A percentile compares a stretch with the other conserved stretches of the same genome.
phyloP scores from a whole-genome alignment of 2,797 vertebrate species.

The Pangasius macronema region DNA sequence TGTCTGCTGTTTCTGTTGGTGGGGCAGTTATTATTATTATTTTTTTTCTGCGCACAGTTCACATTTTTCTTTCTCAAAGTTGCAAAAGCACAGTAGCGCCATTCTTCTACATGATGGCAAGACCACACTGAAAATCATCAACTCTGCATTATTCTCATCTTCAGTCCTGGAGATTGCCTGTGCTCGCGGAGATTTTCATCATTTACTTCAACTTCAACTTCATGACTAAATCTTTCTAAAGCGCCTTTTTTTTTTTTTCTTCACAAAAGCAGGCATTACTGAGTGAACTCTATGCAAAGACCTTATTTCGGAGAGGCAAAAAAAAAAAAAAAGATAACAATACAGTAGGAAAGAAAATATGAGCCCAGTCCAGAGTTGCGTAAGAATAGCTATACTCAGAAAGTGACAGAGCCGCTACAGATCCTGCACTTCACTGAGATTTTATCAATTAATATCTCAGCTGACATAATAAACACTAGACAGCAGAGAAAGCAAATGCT shows the following conservation, averaged over 20 bases:
- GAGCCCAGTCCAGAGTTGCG: not conserved
- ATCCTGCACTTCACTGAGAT: constrained; percentile 52
- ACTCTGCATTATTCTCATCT: constrained; percentile 54
- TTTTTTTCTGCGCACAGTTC: not conserved
- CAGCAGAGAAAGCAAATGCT: constrained; percentile 5
- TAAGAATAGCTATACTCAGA: not conserved
- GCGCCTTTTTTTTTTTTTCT: not conserved
- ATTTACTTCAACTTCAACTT: constrained; percentile 41
- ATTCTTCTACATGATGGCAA: constrained; percentile 31
- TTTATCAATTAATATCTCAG: constrained; percentile 58
- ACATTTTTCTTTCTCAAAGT: constrained; percentile 13
- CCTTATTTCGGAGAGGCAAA: not conserved
- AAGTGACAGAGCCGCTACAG: constrained; percentile 10
- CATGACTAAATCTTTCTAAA: not conserved
- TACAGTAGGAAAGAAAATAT: not conserved
- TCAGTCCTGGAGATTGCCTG: constrained; percentile 43
- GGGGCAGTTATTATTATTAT: not conserved
- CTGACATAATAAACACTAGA: constrained; percentile 56
- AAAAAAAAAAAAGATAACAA: not conserved
- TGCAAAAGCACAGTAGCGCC: constrained; percentile 31
- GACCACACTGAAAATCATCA: constrained; percentile 50
- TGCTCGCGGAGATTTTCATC: constrained; percentile 51
- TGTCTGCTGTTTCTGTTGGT: constrained; percentile 17
- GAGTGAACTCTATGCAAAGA: not conserved
- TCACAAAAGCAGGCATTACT: not conserved